phyloP scores from a whole-genome alignment of 2,888 invertebrate species.

The Andrena dorsata region DNA sequence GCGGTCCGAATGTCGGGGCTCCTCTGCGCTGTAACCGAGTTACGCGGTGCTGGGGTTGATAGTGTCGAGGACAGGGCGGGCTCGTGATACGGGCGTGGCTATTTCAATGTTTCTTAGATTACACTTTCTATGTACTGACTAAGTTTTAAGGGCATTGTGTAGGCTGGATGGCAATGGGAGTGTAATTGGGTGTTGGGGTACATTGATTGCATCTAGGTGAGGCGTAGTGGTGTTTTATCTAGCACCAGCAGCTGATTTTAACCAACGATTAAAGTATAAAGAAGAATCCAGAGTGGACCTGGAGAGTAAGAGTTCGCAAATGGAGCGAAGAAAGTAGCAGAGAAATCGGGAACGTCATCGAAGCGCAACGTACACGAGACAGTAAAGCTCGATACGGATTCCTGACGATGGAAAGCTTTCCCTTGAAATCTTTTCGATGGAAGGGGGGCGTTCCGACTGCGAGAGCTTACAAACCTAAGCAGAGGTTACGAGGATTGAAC shows the following conservation, averaged over 20 bases:
- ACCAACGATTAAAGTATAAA: not conserved
- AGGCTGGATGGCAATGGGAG: too few species aligned
- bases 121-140: too few species aligned
- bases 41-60: constrained; percentile 3
- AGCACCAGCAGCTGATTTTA: not conserved
- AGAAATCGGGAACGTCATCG: not conserved
- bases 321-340: not conserved
- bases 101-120: too few species aligned
- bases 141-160: too few species aligned
- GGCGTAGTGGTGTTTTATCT: not conserved
- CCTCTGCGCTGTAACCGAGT: not conserved
- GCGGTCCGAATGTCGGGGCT: constrained; percentile 20
- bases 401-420: constrained; percentile 39
- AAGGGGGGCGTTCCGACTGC: constrained; percentile 3
- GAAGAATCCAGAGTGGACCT: not conserved
- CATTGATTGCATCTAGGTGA: too few species aligned
- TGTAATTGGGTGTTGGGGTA: too few species aligned
- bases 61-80: not conserved
- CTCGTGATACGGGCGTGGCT: not conserved
- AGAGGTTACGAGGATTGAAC: constrained; percentile 62
- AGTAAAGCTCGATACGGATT: constrained; percentile 27
- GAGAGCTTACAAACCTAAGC: constrained; percentile 56
- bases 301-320: not conserved
- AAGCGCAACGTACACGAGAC: constrained; percentile 21
- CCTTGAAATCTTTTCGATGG: constrained; percentile 32